Evolutionary conservation across 2,888 invertebrate genomes (phyloP), one percentile per base, ranked within the genome.

Genomic region (Piscicola geometra): DNA sequence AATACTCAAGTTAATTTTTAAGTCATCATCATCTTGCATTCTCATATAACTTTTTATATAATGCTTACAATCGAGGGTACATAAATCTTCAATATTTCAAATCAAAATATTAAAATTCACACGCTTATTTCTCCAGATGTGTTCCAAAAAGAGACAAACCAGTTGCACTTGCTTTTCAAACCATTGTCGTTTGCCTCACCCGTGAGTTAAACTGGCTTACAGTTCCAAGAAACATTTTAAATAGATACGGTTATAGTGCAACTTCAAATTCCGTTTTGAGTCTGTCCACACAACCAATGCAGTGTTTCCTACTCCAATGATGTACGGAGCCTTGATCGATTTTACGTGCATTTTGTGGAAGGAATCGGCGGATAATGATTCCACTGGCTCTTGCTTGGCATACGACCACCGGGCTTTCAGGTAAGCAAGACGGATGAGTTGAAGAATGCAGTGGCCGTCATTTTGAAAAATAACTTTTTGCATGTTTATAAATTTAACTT

Each of bases 231-330:
- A n/a, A 71, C 5, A n/a, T n/a, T n/a, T n/a, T n/a, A n/a, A n/a
- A n/a, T n/a, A n/a, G n/a, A n/a, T n/a, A n/a, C n/a, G n/a, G n/a
- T n/a, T n/a, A n/a, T n/a, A n/a, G n/a, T n/a, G n/a, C n/a, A n/a
- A n/a, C n/a, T n/a, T n/a, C n/a, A n/a, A n/a, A n/a, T n/a, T n/a
- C n/a, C n/a, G n/a, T n/a, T n/a, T n/a, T n/a, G n/a, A n/a, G n/a
- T n/a, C n/a, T n/a, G n/a, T n/a, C n/a, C n/a, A n/a, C n/a, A n/a
- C n/a, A 9, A 33, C 28, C 35, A 30, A 52, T 32, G 2, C 75
- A 75, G 75, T 75, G 50, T 36, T 76, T 64, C 76, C 76, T 21
- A 28, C 66, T 15, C 52, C 76, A 25, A 60, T 76, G 41, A 28
- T 76, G 18, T 76, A 71, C 28, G 76, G 76, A 36, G 9, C n/a